Conservation (phyloP, 2,113 vertebrate genomes). For the Mus musculus region DNA sequence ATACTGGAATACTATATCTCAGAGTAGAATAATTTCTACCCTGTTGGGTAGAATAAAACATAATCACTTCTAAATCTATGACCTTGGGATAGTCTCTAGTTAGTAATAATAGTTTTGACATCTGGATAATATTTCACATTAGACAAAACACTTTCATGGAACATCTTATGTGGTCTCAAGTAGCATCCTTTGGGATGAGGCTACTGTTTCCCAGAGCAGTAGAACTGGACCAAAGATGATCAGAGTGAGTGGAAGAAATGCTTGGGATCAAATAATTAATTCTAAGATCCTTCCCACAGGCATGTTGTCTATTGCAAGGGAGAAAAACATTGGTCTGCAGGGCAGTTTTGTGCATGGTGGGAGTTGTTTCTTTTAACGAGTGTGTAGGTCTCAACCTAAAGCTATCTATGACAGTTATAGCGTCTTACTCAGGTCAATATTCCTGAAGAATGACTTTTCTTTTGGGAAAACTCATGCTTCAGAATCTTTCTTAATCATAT, state of each 20-base stretch:
- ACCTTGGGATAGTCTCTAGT: slow-evolving; percentile 17
- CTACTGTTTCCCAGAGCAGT: neutral
- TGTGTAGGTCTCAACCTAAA: neutral
- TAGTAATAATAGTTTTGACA: neutral
- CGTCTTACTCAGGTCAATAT: neutral
- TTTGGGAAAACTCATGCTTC: slow-evolving; percentile 10
- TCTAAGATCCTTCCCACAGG: neutral
- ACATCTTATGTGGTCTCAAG: slow-evolving; percentile 23
- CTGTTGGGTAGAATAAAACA: neutral
- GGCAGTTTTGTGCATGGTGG: fast-evolving
- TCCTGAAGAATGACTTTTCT: neutral
- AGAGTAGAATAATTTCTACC: neutral
- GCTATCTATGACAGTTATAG: neutral
- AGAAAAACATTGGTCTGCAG: neutral
- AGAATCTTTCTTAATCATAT: slow-evolving; percentile 38
- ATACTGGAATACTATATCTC: neutral
- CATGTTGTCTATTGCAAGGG: neutral
- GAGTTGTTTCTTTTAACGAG: neutral
- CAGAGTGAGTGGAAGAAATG: neutral
- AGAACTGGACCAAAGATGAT: neutral
- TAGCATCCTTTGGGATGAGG: neutral
- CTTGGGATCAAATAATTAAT: neutral
- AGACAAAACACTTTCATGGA: slow-evolving; percentile 16
- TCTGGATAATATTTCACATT: slow-evolving; percentile 52
- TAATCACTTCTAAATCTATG: neutral